These are phyloP conservation scores for Boloria euphrosyne DNA, from an alignment of 2,888 invertebrate genomes.

Conservation along the genomic window DNA sequence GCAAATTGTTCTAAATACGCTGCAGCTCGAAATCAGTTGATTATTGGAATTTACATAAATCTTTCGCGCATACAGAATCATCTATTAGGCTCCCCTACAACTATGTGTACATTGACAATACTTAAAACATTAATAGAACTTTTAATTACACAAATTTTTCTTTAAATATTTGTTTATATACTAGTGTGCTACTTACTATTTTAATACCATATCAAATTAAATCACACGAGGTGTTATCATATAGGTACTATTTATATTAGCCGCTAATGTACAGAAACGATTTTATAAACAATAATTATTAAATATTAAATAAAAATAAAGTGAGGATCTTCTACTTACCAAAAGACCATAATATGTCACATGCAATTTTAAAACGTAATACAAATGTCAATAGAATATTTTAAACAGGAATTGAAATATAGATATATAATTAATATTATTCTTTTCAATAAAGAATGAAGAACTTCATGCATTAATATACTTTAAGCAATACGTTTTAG, in stretches of 20 bases:
- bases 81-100: too few species aligned
- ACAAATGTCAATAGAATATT: neutral
- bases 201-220: slow-evolving; percentile 1
- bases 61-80: too few species aligned
- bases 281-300: too few species aligned
- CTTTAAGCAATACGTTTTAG: neutral
- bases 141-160: slow-evolving; percentile 4
- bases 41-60: too few species aligned
- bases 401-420: neutral
- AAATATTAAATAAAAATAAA: too few species aligned
- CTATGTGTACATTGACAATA: slow-evolving; percentile 4
- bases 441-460: slow-evolving; percentile 1
- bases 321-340: too few species aligned
- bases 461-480: neutral
- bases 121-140: slow-evolving; percentile 15
- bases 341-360: too few species aligned
- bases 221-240: neutral
- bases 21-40: neutral
- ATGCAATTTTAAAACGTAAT: neutral
- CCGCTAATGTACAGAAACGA: too few species aligned
- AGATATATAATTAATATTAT: neutral
- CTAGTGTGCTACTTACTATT: slow-evolving; percentile 2
- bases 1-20: too few species aligned
- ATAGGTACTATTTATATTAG: too few species aligned
- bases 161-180: slow-evolving; percentile 1